Evolutionary conservation across 2,113 vertebrate genomes (phyloP).

Genomic region (Vulpes lagopus): DNA sequence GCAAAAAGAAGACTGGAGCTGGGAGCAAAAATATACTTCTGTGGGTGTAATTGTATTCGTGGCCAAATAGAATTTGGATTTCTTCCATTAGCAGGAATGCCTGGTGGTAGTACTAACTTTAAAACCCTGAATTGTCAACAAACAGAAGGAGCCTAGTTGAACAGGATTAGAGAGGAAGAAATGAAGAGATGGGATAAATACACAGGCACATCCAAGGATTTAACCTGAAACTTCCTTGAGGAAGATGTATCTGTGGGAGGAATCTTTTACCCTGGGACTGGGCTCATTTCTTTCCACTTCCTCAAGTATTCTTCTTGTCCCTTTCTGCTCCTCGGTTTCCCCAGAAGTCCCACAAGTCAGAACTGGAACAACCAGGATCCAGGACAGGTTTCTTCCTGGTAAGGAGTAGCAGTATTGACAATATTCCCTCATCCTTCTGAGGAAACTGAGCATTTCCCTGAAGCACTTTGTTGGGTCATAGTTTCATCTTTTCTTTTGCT

Average conservation of each 20-base stretch:
- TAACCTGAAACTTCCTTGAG: not conserved
- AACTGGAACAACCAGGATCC: not conserved
- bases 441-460: not conserved
- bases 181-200: conserved; percentile 45
- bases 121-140: conserved; percentile 79
- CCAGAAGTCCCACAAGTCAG: not conserved
- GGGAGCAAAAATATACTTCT: conserved; percentile 83
- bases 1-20: conserved; percentile 80
- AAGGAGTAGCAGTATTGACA: not conserved
- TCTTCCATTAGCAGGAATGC: conserved; percentile 82
- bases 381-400: not conserved
- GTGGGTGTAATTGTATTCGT: conserved; percentile 83
- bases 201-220: not conserved
- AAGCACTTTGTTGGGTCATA: not conserved
- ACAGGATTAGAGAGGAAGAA: conserved; percentile 65
- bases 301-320: not conserved
- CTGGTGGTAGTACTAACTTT: conserved; percentile 84
- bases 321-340: not conserved
- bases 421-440: not conserved
- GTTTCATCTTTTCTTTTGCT: not conserved
- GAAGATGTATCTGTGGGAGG: not conserved
- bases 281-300: not conserved
- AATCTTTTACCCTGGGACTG: not conserved
- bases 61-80: conserved; percentile 81
- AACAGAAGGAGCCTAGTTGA: conserved; percentile 77